Evolutionary conservation across 2,113 vertebrate genomes (phyloP).

Genomic region (Peucedramus taeniatus): DNA sequence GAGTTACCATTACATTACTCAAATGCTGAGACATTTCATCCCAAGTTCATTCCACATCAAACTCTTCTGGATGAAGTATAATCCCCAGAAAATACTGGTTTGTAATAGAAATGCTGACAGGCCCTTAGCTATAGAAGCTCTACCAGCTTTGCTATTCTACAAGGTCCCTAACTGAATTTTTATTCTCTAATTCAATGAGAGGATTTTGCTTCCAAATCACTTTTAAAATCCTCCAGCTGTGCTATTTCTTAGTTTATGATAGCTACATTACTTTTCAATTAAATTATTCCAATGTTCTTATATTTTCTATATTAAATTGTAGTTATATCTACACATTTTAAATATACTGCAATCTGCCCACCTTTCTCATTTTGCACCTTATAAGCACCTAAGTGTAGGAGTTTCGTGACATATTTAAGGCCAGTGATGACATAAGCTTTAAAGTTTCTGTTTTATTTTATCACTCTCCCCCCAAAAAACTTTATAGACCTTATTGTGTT

Average conservation of each 20-base stretch:
- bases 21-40: constrained; percentile 11
- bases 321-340: constrained; percentile 32
- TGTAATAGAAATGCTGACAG: constrained; percentile 18
- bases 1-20: constrained; percentile 8
- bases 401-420: constrained; percentile 15
- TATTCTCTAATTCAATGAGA: constrained; percentile 64
- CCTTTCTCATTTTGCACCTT: neutral
- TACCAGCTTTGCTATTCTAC: constrained; percentile 34
- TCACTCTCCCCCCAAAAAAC: neutral
- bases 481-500: neutral
- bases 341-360: neutral
- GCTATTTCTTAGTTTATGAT: constrained; percentile 55
- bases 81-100: constrained; percentile 47
- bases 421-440: neutral
- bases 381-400: neutral
- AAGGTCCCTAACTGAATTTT: constrained; percentile 61
- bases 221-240: constrained; percentile 67
- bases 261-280: constrained; percentile 63
- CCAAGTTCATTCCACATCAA: constrained; percentile 45
- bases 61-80: constrained; percentile 8
- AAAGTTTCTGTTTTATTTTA: constrained; percentile 3
- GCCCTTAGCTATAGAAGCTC: constrained; percentile 1
- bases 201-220: constrained; percentile 69
- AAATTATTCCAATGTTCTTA: constrained; percentile 64
- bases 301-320: constrained; percentile 62